These are phyloP conservation scores for Drosophila simulans DNA, from an alignment of 1,140 invertebrate genomes.

Conservation along the genomic window DNA sequence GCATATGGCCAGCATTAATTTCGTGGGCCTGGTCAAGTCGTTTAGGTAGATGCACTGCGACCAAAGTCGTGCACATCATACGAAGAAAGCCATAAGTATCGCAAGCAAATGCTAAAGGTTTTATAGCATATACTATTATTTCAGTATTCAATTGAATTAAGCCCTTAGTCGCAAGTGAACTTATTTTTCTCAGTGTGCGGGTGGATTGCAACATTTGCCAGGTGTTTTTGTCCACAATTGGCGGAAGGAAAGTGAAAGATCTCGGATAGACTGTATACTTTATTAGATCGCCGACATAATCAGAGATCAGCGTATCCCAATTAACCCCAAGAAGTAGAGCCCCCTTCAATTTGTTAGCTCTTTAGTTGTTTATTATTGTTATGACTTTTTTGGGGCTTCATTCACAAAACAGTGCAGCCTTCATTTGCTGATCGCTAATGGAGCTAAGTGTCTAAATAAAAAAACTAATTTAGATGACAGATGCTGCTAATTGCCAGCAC, in stretches of 20 bases:
- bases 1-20: conserved; percentile 16
- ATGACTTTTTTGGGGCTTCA: not conserved
- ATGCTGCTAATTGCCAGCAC: conserved; percentile 21
- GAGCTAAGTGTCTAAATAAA: conserved; percentile 23
- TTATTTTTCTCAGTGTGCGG: conserved; percentile 4
- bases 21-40: not conserved
- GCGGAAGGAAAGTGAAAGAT: conserved; percentile 30
- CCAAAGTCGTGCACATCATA: not conserved
- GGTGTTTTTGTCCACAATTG: conserved; percentile 25
- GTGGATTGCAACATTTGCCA: conserved; percentile 23
- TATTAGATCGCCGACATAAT: conserved; percentile 4
- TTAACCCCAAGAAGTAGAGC: conserved; percentile 21
- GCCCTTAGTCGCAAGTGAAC: no score
- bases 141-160: no score
- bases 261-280: conserved; percentile 10
- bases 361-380: not conserved
- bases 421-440: conserved; percentile 23
- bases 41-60: conserved; percentile 7
- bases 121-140: not conserved
- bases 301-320: conserved; percentile 14
- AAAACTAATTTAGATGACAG: conserved; percentile 9
- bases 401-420: conserved; percentile 4
- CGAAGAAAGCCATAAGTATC: no score
- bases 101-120: no score
- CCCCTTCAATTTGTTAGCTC: conserved; percentile 1